Base-by-base conservation (phyloP, 2,797 vertebrate genomes). In the Enteromius trimaculatus region DNA sequence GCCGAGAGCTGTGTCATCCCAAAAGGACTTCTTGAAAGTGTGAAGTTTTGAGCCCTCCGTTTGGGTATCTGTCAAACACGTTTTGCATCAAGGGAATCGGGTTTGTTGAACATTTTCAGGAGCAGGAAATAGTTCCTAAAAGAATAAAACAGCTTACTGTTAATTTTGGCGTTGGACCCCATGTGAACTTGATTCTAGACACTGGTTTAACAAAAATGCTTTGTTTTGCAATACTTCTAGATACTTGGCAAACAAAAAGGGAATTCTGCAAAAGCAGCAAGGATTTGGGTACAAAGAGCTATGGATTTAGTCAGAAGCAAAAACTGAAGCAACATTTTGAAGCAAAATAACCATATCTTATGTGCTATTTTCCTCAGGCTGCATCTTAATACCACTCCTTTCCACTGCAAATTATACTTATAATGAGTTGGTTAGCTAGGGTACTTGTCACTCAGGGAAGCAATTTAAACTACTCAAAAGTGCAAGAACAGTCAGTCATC, bases 91-190 rank as follows among this genome's bases (percentile, higher is more conserved):
- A 66, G n/a, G 19, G 39, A 64, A 49, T 60, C 14, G 21, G 29
- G 16, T 31, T 23, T 80, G 79, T 83, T 55, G 17, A 14, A 72
- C 21, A 7, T 55, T 49, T 83, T 81, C 84, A 51, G 13, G 74
- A 75, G 77, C 69, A 51, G 80, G 55, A 89, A 87, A 87, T 82
- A 47, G 84, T 60, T 87, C 70, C 66, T 75, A 42, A 82, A 86
- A 80, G 44, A 87, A 66, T 80, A 72, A 70, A 81, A 83, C 80
- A 82, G 79, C 87, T 87, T 90, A 85, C 87, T 76, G 49, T 53
- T 77, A 87, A 88, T 87, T 76, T 80, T 60, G 34, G 69, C 21
- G 6, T 60, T 82, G 64, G 42, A 75, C 26, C 9, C 55, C 80
- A 17, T 37, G 69, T 34, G 53, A 81, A 37, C 58, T 51, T 9